Conservation (phyloP, 2,888 invertebrate genomes). For the Dryomyza anilis region DNA sequence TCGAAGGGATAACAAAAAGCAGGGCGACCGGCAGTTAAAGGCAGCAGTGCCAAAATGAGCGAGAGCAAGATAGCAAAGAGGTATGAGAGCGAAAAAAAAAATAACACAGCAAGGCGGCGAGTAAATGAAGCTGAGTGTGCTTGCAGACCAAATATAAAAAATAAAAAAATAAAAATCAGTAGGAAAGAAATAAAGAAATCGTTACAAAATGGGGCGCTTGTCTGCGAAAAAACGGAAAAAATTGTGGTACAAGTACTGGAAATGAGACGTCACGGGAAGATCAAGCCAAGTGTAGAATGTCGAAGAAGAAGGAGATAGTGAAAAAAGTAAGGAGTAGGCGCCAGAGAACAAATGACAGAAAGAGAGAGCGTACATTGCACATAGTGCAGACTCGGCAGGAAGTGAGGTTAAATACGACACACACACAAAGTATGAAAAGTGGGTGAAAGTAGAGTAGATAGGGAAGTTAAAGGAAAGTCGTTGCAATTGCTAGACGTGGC, state of each 20-base stretch:
- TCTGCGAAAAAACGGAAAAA: conserved; percentile 6
- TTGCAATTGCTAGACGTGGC: background rate
- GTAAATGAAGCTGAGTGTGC: conserved; percentile 14
- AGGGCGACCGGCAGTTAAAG: background rate
- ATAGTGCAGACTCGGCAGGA: conserved; percentile 34
- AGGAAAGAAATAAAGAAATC: background rate
- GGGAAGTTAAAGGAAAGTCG: background rate
- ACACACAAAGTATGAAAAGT: no score
- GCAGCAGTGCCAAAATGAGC: background rate
- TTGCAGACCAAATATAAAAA: no score
- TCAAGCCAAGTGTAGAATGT: no score
- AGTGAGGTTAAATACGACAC: conserved; percentile 38
- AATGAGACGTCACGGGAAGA: conserved; percentile 29
- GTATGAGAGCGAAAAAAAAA: background rate
- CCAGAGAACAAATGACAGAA: background rate
- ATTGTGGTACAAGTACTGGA: conserved; percentile 30
- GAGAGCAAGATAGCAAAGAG: background rate
- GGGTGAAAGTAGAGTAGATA: background rate
- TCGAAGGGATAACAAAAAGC: conserved; percentile 7
- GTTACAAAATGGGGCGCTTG: background rate
- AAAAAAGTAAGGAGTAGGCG: conserved; percentile 29
- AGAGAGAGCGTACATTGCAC: background rate
- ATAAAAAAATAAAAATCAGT: no score
- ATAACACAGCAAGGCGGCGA: background rate
- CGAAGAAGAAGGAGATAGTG: background rate